Evolutionary conservation across 2,888 invertebrate genomes (phyloP), one percentile per base, ranked within the genome.

Genomic region (Dolomedes plantarius): DNA sequence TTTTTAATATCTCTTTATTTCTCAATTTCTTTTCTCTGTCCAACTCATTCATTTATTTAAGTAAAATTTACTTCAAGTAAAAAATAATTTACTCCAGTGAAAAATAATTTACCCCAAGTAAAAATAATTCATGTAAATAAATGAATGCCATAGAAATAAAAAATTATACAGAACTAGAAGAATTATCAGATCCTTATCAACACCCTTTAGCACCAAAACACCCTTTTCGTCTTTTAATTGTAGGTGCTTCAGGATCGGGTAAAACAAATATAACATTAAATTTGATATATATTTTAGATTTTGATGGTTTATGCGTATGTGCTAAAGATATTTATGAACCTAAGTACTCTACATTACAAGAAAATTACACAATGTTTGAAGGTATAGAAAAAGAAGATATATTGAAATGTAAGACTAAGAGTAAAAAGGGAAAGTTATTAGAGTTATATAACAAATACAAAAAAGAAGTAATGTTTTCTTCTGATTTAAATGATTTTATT

Each of bases 231-330:
- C 28, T 71, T 16, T 46, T 46, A 3, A 29, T 71, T 23, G n/a
- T 19, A 27, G 29, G 29, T 9, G 7, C 74, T 31, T 64, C 74
- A 7, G 64, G 5, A 36, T 74, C 32, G 31, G 19, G 32, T 11
- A 74, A 74, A 36, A 64, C 64, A 32, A 74, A 74, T 74, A 74
- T 32, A 56, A 46, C 74, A 28, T 11, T 74, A 13, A 74, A 74
- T 62, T 28, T 74, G 16, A 64, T 46, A 27, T 9, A 67, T 46
- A 67, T 23, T 50, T 50, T 46, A 32, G 27, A 77, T 27, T 77
- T 56, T 68, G 46, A 68, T 32, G 13, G 6, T 0, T 56, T 68
- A 3, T 56, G 50, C 23, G 0, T 77, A 11, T 56, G 68, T 68
- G 77, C 50, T 11, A 77, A 68, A 77, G 19, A 68, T 46, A 19